Base-by-base conservation (phyloP, 2,797 vertebrate species). In the Sebastes oblongus region DNA sequence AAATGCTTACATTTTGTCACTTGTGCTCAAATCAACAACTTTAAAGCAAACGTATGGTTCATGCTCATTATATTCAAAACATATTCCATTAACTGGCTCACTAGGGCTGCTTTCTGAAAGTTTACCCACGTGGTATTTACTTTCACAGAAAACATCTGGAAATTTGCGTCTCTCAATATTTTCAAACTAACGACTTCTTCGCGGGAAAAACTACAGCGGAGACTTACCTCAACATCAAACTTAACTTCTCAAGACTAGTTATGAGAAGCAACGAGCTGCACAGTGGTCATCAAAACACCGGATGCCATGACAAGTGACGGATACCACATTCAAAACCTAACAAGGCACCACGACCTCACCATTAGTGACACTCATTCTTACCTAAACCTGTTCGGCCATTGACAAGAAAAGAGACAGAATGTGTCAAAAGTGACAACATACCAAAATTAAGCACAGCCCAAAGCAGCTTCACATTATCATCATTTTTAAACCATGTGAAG, bases 311-410 rank as follows among this genome's bases (percentile, higher is more conserved):
- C 20, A 75, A 70, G 81, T 73, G 81, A 89, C 76, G 79, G 64
- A 80, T 62, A 87, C 52, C 29, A 90, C 85, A 89, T 74, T 72
- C 8, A 80, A 69, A 85, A 36, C 75, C 65, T 76, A 78, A 89
- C 54, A 59, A 71, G 66, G 81, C 73, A 82, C 73, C 42, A 86
- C 76, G 58, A 86, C 77, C 68, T 78, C 52, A 82, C 46, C 78
- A 25, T 30, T 62, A 84, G 56, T 69, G 67, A 86, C 74, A 84
- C 59, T 56, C 29, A 72, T 88, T 78, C 94, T 96, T 95, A 96
- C 95, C 95, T 95, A 92, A 93, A 94, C 92, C 96, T 96, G 94
- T 56, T 58, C 70, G 50, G 71, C 80, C 82, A 78, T 77, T 73
- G 56, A 84, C 83, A 86, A 81, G 62, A 87, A 85, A 72, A 89